These are phyloP conservation scores for Sycon ciliatum DNA, from an alignment of 37 sponge, comb jelly and placozoan species.

Conservation along the genomic window DNA sequence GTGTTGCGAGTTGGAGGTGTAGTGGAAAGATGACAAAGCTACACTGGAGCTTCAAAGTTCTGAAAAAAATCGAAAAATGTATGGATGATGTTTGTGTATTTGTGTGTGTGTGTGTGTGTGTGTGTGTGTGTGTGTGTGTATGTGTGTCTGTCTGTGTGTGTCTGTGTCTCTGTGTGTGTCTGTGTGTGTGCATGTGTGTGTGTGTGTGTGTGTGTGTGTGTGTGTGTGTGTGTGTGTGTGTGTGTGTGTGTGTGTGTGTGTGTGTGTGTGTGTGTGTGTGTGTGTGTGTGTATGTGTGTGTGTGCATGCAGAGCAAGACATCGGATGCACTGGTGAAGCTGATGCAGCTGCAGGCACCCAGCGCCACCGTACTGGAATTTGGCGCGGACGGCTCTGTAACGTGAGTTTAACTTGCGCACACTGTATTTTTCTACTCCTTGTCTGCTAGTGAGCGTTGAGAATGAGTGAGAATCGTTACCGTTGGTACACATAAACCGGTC, in stretches of 20 bases:
- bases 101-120: too few relatives aligned
- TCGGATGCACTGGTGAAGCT: constrained; percentile 77
- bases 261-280: constrained; percentile 21
- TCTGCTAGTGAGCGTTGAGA: too few relatives aligned
- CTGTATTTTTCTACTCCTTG: too few relatives aligned
- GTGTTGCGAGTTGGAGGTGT: too few relatives aligned
- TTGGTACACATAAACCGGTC: too few relatives aligned
- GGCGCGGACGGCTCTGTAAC: too few relatives aligned
- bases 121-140: constrained; percentile 14
- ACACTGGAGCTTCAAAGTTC: too few relatives aligned
- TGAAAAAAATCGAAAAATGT: too few relatives aligned
- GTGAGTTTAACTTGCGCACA: too few relatives aligned
- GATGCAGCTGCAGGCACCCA: constrained; percentile 84
- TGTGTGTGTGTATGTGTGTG: neutral
- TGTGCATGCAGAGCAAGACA: neutral
- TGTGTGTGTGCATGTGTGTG: neutral
- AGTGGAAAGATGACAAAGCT: too few relatives aligned
- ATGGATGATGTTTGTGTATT: too few relatives aligned
- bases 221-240: constrained; percentile 31
- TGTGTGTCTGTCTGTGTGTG: neutral
- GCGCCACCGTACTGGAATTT: constrained; percentile 63
- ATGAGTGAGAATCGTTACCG: too few relatives aligned
- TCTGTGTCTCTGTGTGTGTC: constrained; percentile 5
- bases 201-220: constrained; percentile 20
- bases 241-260: constrained; percentile 32